Evolutionary conservation across 1,140 invertebrate genomes (phyloP).

Genomic region (Danaus plexippus): DNA sequence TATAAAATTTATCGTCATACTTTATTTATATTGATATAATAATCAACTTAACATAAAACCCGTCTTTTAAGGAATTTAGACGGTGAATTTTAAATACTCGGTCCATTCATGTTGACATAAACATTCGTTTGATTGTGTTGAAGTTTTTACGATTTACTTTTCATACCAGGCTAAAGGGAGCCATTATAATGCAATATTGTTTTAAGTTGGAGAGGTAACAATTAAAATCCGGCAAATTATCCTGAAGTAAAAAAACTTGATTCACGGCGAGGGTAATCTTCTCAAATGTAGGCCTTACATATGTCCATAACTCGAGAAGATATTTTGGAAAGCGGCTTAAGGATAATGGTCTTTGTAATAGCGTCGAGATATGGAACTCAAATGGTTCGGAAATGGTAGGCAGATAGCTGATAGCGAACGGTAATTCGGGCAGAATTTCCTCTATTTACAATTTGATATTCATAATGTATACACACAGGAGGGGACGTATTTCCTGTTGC

Average conservation of each 20-base stretch:
- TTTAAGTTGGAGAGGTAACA: too few species aligned
- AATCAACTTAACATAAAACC: not conserved
- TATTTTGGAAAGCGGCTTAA: constrained; percentile 6
- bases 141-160: constrained; percentile 9
- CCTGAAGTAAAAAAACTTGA: too few species aligned
- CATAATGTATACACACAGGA: constrained; percentile 14
- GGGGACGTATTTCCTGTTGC: not conserved
- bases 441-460: too few species aligned
- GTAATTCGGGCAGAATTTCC: not conserved
- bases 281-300: not conserved
- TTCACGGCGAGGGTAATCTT: too few species aligned
- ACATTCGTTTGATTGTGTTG: not conserved
- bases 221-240: too few species aligned
- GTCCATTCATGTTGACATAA: not conserved
- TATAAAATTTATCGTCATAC: too few species aligned
- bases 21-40: too few species aligned
- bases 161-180: not conserved
- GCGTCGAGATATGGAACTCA: constrained; percentile 29
- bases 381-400: constrained; percentile 51
- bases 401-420: constrained; percentile 8
- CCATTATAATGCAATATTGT: too few species aligned
- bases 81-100: too few species aligned
- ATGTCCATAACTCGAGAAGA: constrained; percentile 4
- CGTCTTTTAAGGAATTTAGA: not conserved
- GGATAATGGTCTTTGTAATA: constrained; percentile 21